Percentiles rank a stretch among this genome's conserved stretches.
Evolutionary conservation across 2,888 invertebrate genomes (phyloP).

Genomic region (Mellilla xanthometata): DNA sequence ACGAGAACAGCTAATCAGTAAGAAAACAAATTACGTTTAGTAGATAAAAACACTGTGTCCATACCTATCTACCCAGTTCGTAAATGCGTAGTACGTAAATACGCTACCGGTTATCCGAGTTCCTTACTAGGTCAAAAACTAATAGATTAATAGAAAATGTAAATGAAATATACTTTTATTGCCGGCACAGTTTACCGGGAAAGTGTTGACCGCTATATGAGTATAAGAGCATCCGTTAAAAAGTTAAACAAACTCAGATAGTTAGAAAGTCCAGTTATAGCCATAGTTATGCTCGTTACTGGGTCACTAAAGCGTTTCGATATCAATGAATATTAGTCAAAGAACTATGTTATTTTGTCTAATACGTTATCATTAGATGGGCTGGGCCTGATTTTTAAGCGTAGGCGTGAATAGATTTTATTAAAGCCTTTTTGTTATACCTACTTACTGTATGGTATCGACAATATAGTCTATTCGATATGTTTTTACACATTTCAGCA

Average conservation of each 20-base stretch:
- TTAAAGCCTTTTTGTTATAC: too few relatives aligned
- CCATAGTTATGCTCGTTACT: slow-evolving; percentile 4
- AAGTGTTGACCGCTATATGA: slow-evolving; percentile 6
- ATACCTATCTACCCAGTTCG: too few relatives aligned
- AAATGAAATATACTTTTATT: slow-evolving; percentile 9
- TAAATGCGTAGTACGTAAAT: background rate
- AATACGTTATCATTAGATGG: too few relatives aligned
- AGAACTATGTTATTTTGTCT: background rate
- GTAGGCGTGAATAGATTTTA: too few relatives aligned
- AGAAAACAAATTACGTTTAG: too few relatives aligned
- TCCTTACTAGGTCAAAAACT: slow-evolving; percentile 5
- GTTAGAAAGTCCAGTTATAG: slow-evolving; percentile 8
- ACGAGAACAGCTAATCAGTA: too few relatives aligned
- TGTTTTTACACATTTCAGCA: too few relatives aligned
- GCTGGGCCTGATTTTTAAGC: too few relatives aligned
- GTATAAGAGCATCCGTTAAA: slow-evolving; percentile 8
- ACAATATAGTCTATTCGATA: too few relatives aligned
- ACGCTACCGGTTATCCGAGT: background rate
- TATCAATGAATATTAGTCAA: slow-evolving; percentile 2
- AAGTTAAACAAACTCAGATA: slow-evolving; percentile 8
- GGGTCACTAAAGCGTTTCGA: slow-evolving; percentile 6
- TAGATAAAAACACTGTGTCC: too few relatives aligned
- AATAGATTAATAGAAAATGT: slow-evolving; percentile 12
- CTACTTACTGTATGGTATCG: too few relatives aligned
- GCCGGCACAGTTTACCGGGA: slow-evolving; percentile 12